Conservation (phyloP, 2,888 invertebrate species). For the Lysandra bellargus region DNA sequence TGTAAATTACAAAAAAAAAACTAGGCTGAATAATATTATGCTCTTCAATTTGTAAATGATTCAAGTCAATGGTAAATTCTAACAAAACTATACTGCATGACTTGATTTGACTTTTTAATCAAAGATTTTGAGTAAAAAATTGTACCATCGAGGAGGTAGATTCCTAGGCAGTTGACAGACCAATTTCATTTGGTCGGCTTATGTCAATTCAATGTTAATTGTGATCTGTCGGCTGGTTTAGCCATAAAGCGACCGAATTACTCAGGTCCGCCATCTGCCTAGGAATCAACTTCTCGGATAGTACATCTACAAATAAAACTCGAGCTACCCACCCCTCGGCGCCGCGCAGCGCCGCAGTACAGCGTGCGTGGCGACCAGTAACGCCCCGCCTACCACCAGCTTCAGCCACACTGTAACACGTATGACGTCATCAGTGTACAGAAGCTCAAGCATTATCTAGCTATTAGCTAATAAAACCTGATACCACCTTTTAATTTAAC, state of each 20-base stretch:
- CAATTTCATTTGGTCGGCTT: no score
- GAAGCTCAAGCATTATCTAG: conserved; percentile 33
- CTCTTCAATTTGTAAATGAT: no score
- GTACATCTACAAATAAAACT: conserved; percentile 30
- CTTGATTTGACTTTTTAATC: neutral
- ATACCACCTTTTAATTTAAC: neutral
- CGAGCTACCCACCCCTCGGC: conserved; percentile 85
- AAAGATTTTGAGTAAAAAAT: neutral
- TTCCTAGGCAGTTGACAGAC: no score
- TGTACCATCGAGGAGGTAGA: no score
- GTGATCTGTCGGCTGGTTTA: no score
- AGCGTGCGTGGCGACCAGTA: conserved; percentile 91
- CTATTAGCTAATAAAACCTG: neutral
- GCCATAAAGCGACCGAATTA: no score
- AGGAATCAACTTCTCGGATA: no score
- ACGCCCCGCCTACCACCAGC: conserved; percentile 91
- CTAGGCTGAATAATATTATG: no score
- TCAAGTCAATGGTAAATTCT: no score
- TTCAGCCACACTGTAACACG: conserved; percentile 93
- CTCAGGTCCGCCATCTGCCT: no score
- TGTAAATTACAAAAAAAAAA: neutral
- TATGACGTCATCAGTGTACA: conserved; percentile 47
- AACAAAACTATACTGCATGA: no score
- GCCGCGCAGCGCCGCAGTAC: conserved; percentile 85
- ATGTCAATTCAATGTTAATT: no score